A percentile compares a stretch with the other conserved stretches of the same genome.
These are phyloP conservation scores for Scaptodrosophila latifasciaeformis DNA, from an alignment of 2,888 invertebrate genomes.

Conservation along the genomic window DNA sequence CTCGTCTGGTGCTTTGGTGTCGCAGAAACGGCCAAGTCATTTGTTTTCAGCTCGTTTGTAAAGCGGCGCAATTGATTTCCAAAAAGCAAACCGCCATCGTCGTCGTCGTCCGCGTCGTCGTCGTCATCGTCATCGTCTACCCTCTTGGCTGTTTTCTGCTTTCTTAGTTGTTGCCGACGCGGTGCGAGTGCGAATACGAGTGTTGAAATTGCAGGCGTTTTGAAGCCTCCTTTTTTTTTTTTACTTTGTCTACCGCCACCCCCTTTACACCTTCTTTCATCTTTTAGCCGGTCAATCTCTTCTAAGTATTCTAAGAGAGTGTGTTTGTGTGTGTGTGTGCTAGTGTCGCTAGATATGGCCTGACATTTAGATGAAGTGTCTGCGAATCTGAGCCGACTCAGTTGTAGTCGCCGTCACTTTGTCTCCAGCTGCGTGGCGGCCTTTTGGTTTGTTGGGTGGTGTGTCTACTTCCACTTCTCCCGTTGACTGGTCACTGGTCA, in stretches of 20 bases:
- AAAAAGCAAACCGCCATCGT: slow-evolving; percentile 60
- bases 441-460: neutral
- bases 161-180: neutral
- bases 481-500: neutral
- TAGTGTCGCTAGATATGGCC: slow-evolving; percentile 71
- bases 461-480: too few relatives aligned
- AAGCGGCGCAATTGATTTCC: slow-evolving; percentile 68
- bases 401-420: slow-evolving; percentile 20
- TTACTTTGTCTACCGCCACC: too few relatives aligned
- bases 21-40: slow-evolving; percentile 44
- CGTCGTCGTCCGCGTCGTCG: slow-evolving; percentile 5
- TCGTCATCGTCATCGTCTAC: neutral
- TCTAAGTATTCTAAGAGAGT: too few relatives aligned
- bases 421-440: slow-evolving; percentile 50
- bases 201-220: slow-evolving; percentile 51
- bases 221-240: too few relatives aligned
- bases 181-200: slow-evolving; percentile 41
- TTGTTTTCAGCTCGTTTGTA: slow-evolving; percentile 65
- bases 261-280: too few relatives aligned
- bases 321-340: slow-evolving; percentile 37
- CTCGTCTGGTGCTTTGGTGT: slow-evolving; percentile 1
- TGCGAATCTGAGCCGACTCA: slow-evolving; percentile 59
- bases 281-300: neutral
- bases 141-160: too few relatives aligned
- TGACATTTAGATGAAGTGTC: slow-evolving; percentile 74